phyloP scores from a whole-genome alignment of 2,113 vertebrate genomes.

The Cheirogaleus medius region DNA sequence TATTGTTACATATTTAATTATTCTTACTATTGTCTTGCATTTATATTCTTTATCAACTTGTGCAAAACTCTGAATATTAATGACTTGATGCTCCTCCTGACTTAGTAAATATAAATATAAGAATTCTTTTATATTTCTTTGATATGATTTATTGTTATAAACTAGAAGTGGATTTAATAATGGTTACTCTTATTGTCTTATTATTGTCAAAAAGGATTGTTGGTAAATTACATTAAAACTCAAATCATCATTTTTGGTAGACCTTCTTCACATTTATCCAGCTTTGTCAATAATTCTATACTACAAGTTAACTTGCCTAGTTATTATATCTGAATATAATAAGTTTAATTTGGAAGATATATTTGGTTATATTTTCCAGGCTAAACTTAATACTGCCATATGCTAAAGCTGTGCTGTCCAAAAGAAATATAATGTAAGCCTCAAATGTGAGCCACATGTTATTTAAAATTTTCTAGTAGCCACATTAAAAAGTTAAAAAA shows the following conservation, averaged over 20 bases:
- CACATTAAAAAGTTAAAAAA: not conserved
- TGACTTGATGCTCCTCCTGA: not conserved
- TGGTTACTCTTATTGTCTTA: not conserved
- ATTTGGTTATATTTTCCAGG: slow-evolving; percentile 12
- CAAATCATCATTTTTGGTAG: not conserved
- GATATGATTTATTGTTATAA: not conserved
- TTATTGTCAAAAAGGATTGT: not conserved
- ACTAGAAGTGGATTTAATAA: slow-evolving; percentile 13
- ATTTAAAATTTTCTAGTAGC: not conserved
- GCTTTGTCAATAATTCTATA: not conserved
- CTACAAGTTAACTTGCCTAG: not conserved
- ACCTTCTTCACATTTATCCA: not conserved
- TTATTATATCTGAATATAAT: not conserved
- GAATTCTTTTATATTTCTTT: not conserved
- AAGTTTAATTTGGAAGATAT: slow-evolving; percentile 27
- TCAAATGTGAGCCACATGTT: not conserved
- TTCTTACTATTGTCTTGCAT: not conserved
- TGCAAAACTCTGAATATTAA: not conserved
- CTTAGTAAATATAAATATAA: slow-evolving; percentile 27
- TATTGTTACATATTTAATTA: slow-evolving; percentile 18
- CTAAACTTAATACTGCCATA: not conserved
- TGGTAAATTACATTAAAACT: slow-evolving; percentile 15
- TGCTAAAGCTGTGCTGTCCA: not conserved
- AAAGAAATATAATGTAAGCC: not conserved
- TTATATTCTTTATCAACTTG: not conserved